phyloP scores from a whole-genome alignment of 2,797 vertebrate species.

The Tarsius wallacei region DNA sequence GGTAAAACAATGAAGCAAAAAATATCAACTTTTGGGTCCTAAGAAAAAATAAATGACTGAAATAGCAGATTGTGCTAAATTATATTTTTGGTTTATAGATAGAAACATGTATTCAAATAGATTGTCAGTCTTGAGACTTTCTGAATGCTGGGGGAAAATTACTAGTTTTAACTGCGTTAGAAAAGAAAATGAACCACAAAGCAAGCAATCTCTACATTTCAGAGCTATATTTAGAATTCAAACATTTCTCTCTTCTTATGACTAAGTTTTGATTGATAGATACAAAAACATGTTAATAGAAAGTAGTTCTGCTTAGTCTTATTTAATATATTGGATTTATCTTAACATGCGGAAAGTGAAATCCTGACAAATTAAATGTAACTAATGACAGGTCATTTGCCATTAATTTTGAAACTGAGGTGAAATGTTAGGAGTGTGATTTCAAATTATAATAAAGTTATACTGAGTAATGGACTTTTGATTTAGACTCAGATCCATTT shows the following conservation, averaged over 20 bases:
- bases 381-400: not conserved
- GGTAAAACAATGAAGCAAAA: not conserved
- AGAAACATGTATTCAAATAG: not conserved
- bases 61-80: not conserved
- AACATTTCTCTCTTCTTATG: not conserved
- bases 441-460: not conserved
- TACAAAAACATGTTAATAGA: not conserved
- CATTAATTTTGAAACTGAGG: conserved; percentile 27
- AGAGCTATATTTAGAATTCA: not conserved
- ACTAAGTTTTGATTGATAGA: not conserved
- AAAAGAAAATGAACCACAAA: not conserved
- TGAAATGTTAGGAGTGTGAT: not conserved
- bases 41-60: conserved; percentile 29
- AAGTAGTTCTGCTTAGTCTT: not conserved
- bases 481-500: not conserved
- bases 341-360: not conserved
- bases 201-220: not conserved
- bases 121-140: not conserved
- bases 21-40: not conserved
- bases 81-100: not conserved
- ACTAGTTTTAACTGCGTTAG: not conserved
- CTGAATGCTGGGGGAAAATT: not conserved
- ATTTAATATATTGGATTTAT: not conserved
- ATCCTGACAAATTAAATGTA: not conserved
- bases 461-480: not conserved